Conservation (phyloP, 2,888 invertebrate species). For the Listrodromus nycthemerus region DNA sequence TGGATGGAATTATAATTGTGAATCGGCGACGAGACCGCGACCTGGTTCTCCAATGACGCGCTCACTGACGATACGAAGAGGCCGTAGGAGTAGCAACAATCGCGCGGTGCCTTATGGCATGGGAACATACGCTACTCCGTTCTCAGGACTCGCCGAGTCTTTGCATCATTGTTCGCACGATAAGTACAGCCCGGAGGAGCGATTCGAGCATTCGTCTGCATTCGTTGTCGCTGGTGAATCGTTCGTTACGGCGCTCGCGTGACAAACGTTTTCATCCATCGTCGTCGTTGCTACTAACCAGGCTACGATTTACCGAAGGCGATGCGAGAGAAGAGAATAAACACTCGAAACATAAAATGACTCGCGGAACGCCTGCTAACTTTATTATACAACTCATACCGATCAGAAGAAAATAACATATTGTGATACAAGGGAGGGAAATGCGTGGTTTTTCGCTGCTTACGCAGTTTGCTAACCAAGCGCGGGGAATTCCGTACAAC, state of each 20-base stretch:
- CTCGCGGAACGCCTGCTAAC: not conserved
- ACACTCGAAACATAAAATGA: not conserved
- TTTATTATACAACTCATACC: not conserved
- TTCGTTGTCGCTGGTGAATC: conserved; percentile 7
- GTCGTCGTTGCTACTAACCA: conserved; percentile 17
- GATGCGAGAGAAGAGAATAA: conserved; percentile 3
- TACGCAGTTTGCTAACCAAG: too few species aligned
- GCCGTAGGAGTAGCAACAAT: conserved; percentile 25
- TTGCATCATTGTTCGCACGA: conserved; percentile 50
- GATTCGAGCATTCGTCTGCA: conserved; percentile 34
- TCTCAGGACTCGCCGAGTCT: conserved; percentile 41
- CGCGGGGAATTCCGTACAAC: too few species aligned
- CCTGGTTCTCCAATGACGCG: conserved; percentile 51
- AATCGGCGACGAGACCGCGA: conserved; percentile 29
- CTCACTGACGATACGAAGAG: conserved; percentile 36
- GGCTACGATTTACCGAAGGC: conserved; percentile 15
- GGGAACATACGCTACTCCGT: conserved; percentile 43
- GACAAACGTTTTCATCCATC: conserved; percentile 42
- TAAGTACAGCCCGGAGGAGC: not conserved
- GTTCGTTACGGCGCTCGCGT: conserved; percentile 33
- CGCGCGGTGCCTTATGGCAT: conserved; percentile 32
- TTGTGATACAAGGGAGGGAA: not conserved
- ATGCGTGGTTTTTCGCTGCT: not conserved
- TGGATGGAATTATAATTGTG: conserved; percentile 41
- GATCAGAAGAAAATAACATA: not conserved